Percentiles rank a stretch among this genome's conserved stretches.
These are phyloP conservation scores for Chascanopsetta lugubris DNA, from an alignment of 2,113 vertebrate species.

Conservation along the genomic window DNA sequence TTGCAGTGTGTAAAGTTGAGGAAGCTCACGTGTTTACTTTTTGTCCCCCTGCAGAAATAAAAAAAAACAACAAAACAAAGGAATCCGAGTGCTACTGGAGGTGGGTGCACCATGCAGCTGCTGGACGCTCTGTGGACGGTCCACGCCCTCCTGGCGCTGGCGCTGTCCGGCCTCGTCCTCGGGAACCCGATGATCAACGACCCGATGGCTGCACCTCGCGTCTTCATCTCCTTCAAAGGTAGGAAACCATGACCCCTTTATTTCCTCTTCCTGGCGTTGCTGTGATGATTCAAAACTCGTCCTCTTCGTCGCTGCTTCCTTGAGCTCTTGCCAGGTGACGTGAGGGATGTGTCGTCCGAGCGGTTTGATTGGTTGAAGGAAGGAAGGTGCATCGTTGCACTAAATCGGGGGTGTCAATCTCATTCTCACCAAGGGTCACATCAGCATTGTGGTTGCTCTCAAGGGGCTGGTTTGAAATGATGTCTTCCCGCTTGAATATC, in stretches of 20 bases:
- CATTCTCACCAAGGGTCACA: no score
- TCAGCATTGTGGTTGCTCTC: no score
- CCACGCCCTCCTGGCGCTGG: constrained; percentile 74
- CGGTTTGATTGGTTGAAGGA: no score
- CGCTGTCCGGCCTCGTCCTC: constrained; percentile 58
- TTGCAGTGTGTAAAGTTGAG: not conserved
- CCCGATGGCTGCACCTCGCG: constrained; percentile 77
- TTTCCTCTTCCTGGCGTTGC: constrained; percentile 9
- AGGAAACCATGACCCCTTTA: constrained; percentile 38
- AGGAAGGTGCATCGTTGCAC: no score
- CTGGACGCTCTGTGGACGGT: constrained; percentile 69
- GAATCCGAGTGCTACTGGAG: constrained; percentile 42
- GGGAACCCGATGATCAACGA: constrained; percentile 71
- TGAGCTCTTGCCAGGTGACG: constrained; percentile 34
- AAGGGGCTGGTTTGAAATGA: no score
- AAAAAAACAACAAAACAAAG: not conserved
- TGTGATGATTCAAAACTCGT: not conserved
- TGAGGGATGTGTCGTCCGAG: constrained; percentile 43
- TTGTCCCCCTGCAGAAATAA: constrained; percentile 59
- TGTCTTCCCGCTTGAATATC: no score
- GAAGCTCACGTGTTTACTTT: constrained; percentile 28
- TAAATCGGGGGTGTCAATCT: no score
- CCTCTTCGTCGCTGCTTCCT: constrained; percentile 11
- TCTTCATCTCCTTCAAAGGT: constrained; percentile 85
- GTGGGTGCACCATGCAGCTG: constrained; percentile 73